phyloP scores from a whole-genome alignment of 2,888 invertebrate species.

The Caprella mutica region DNA sequence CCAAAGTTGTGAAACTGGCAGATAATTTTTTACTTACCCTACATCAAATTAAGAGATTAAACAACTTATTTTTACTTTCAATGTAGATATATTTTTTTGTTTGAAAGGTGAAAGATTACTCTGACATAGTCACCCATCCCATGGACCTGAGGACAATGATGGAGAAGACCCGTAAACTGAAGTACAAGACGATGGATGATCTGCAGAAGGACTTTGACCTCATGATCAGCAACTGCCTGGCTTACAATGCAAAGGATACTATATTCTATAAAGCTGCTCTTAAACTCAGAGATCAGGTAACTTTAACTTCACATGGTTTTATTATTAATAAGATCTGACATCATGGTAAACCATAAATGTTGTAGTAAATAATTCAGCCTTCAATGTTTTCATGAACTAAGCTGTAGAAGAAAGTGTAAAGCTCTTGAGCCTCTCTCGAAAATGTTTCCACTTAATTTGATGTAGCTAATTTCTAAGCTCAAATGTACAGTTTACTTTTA shows the following conservation, averaged over 20 bases:
- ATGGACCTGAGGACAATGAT: constrained; percentile 87
- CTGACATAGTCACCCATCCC: constrained; percentile 66
- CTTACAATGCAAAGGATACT: constrained; percentile 89
- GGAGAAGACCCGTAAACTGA: constrained; percentile 42
- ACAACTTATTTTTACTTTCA: too few relatives aligned
- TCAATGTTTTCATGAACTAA: too few relatives aligned
- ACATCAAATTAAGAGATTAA: too few relatives aligned
- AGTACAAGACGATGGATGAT: constrained; percentile 53
- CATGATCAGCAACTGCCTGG: constrained; percentile 92
- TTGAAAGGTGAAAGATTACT: constrained; percentile 67
- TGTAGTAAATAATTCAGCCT: not conserved
- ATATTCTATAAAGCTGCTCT: constrained; percentile 83
- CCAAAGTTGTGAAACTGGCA: too few relatives aligned
- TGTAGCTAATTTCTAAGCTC: too few relatives aligned
- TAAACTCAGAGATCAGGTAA: constrained; percentile 66
- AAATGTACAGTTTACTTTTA: too few relatives aligned
- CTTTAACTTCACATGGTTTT: constrained; percentile 2
- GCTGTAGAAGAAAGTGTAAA: too few relatives aligned
- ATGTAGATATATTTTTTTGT: not conserved
- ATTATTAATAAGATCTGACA: not conserved
- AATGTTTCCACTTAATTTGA: too few relatives aligned
- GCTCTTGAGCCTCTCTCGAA: too few relatives aligned
- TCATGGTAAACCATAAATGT: not conserved
- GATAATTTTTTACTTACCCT: too few relatives aligned
- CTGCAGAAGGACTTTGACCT: constrained; percentile 82